Evolutionary conservation across 2,113 vertebrate species (phyloP).

Genomic region (Amazona vittata): DNA sequence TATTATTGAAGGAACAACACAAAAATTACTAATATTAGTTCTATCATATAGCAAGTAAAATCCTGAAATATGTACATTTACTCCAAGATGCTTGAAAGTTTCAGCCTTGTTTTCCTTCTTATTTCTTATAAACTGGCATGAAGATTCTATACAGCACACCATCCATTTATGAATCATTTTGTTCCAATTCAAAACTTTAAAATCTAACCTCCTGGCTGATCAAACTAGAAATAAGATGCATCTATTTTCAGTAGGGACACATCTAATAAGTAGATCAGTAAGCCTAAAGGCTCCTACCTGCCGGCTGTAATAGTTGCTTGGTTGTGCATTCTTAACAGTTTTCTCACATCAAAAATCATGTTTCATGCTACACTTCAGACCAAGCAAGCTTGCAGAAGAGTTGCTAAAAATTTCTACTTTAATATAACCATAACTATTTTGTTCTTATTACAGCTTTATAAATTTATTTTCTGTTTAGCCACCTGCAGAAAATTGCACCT

Average conservation of each 20-base stretch:
- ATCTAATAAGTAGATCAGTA: background rate
- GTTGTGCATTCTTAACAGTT: background rate
- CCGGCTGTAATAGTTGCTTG: background rate
- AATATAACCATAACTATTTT: background rate
- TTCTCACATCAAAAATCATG: background rate
- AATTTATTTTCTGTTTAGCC: slow-evolving; percentile 17
- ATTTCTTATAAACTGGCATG: background rate
- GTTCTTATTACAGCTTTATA: background rate
- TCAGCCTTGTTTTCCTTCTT: background rate
- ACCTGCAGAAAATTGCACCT: slow-evolving; percentile 18
- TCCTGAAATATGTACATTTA: background rate
- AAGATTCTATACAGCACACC: background rate
- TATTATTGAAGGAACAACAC: background rate
- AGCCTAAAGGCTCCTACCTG: background rate
- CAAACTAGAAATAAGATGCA: background rate
- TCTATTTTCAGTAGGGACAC: background rate
- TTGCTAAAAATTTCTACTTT: background rate
- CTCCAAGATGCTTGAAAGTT: background rate
- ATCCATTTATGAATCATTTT: background rate
- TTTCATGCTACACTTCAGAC: slow-evolving; percentile 5
- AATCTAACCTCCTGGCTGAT: background rate
- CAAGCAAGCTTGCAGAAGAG: background rate
- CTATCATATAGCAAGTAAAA: background rate
- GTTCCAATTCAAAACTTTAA: background rate
- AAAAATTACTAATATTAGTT: background rate